Conservation (phyloP, 2,113 vertebrate species). For the Catharus bicknelli region DNA sequence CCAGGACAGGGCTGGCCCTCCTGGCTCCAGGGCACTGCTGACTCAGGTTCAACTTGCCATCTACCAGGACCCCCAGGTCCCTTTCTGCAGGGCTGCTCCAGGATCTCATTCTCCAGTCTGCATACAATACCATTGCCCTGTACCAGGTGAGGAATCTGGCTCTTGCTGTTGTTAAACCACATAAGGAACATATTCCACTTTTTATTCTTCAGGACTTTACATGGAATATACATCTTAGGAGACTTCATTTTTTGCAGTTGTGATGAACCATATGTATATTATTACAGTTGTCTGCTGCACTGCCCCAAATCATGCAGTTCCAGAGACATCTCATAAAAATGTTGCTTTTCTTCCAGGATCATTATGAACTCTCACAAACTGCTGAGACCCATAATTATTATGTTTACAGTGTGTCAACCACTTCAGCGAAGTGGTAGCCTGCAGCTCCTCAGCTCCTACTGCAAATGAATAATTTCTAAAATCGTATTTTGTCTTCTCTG, state of each 20-base stretch:
- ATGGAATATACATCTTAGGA: background rate
- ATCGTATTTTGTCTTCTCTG: background rate
- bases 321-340: background rate
- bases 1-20: background rate
- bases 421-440: background rate
- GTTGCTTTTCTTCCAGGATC: background rate
- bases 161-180: background rate
- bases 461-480: background rate
- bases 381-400: background rate
- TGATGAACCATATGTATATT: background rate
- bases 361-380: background rate
- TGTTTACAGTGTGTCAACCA: background rate
- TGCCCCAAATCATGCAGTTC: background rate
- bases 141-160: background rate
- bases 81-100: background rate
- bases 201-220: background rate
- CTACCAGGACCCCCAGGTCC: rapidly evolving
- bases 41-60: rapidly evolving
- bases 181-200: background rate
- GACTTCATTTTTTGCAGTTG: background rate
- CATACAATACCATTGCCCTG: background rate
- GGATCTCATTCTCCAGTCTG: background rate
- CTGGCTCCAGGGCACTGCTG: background rate
- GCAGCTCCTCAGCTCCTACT: background rate
- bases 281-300: background rate